phyloP scores from a whole-genome alignment of 1,140 invertebrate genomes.

The Zaprionus ghesquierei region DNA sequence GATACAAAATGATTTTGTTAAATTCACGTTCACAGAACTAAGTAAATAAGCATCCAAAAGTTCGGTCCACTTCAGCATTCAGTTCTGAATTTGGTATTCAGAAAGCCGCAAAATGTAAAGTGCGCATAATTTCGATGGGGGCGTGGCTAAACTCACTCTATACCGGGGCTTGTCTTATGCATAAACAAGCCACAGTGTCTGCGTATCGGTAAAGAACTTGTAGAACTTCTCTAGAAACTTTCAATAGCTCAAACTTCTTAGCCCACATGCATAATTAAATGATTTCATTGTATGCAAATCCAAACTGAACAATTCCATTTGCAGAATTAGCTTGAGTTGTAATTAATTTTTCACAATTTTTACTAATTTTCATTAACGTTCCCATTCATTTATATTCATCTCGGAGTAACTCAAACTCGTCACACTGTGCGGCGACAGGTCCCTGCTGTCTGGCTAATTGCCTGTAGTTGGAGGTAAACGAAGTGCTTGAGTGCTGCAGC shows the following conservation, averaged over 20 bases:
- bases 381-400: neutral
- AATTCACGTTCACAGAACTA: slow-evolving; percentile 71
- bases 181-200: neutral
- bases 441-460: slow-evolving; percentile 18
- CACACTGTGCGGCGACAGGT: neutral
- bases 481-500: slow-evolving; percentile 27
- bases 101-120: slow-evolving; percentile 76
- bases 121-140: slow-evolving; percentile 66
- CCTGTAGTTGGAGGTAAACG: slow-evolving; percentile 48
- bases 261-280: neutral
- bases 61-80: slow-evolving; percentile 25
- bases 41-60: slow-evolving; percentile 70
- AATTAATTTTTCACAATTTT: neutral
- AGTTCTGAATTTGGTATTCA: slow-evolving; percentile 19
- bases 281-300: neutral
- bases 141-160: neutral
- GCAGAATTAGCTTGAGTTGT: neutral
- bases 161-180: neutral
- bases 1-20: slow-evolving; percentile 72
- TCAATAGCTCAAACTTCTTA: neutral
- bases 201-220: neutral
- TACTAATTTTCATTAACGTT: neutral
- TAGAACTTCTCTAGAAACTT: neutral
- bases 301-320: neutral
- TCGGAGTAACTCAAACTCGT: neutral